A percentile compares a stretch with the other conserved stretches of the same genome.
These are phyloP conservation scores for Lumbricus terrestris DNA, from an alignment of 2,888 invertebrate genomes.

Conservation along the genomic window DNA sequence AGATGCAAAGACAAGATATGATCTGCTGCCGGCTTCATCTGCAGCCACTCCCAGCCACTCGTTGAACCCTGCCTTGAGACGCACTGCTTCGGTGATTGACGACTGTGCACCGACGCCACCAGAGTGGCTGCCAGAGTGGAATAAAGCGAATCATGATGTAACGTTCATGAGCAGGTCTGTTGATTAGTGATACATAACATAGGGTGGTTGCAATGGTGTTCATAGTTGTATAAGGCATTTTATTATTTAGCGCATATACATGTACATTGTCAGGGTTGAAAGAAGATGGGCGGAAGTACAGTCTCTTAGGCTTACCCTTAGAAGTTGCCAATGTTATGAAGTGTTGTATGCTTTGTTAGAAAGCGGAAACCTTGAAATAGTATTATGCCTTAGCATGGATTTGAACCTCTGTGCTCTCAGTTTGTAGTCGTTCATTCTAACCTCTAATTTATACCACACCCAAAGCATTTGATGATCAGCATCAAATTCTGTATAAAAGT, in stretches of 20 bases:
- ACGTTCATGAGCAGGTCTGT: conserved; percentile 11
- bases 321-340: no score
- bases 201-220: neutral
- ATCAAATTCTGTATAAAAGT: no score
- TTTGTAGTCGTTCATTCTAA: no score
- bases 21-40: neutral
- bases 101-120: conserved; percentile 15
- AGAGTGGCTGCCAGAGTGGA: conserved; percentile 18
- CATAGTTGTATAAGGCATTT: neutral
- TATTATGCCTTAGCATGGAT: no score
- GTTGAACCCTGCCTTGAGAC: neutral
- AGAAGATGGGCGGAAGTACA: no score
- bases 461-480: no score
- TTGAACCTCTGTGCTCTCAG: no score
- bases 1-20: neutral
- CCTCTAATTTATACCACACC: no score
- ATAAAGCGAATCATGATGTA: neutral
- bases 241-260: neutral
- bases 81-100: neutral
- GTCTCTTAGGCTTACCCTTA: no score
- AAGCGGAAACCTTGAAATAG: no score
- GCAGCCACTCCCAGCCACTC: neutral
- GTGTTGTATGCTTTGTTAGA: no score
- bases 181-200: neutral
- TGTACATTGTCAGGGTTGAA: neutral